Base-by-base conservation (phyloP, 2,888 invertebrate species). In the Drosophila anomalata region DNA sequence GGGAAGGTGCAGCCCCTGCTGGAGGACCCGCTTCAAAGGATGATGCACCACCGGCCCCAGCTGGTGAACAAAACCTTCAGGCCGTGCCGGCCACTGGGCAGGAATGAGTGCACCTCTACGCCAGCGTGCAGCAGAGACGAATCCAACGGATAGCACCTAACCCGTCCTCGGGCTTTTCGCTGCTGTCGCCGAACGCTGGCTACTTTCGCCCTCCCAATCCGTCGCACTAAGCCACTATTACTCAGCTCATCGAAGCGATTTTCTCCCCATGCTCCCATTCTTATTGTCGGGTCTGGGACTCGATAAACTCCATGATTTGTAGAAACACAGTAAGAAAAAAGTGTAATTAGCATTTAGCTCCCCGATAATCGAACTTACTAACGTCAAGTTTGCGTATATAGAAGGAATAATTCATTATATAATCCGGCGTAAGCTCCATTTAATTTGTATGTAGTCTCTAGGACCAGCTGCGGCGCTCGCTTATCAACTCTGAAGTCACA, bases 181-280 rank as follows among this genome's bases (percentile, higher is more conserved):
- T 88, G 81, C 65, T 88, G 75, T 69, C 79, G 62, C 63, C 75
- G 20, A 84, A 86, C 66, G 73, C 88, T 77, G 84, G 88, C 86
- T 84, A 75, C 52, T 84, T 84, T 42, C 87, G 67, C 29, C 54
- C 86, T n/a, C 74, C 77, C 53, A 46, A 31, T 17, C 54, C 54
- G 63, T 67, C 67, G 36, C 63, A 65, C 46, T 68, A 68, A 9
- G 20, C 14, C 17, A 12, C 12, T 6, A 22, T 12, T 22, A 59
- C 53, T 52, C 61, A 60, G 59, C 58, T 62, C 66, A 56, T 77
- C 68, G 42, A 68, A 29, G 59, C 55, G 60, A 65, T 56, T 73
- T 61, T 54, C 31, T 53, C 58, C 20, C 41, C 41, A 42, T 62
- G 42, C 24, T 29, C 26, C 26, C 41, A 47, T 42, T 44, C 48